Evolutionary conservation across 2,888 invertebrate species (phyloP), one percentile per base, ranked within the genome.

Genomic region (Congeria kusceri): DNA sequence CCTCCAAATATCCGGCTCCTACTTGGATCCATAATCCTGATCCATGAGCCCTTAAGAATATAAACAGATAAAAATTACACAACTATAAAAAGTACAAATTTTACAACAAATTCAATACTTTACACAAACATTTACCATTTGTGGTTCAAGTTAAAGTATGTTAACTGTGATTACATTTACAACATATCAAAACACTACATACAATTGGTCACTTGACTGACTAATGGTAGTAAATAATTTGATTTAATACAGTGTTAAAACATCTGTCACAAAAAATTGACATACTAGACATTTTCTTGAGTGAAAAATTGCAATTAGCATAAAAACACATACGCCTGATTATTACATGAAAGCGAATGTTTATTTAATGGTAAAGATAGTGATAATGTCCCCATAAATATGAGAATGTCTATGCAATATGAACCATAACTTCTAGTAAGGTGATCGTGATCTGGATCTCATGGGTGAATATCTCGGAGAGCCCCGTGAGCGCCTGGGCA

Each of bases 401-500:
- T 5, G 39, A 13, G 39, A 39, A 39, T 39, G 39, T 39, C 39
- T 39, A 39, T 39, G 39, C 39, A 39, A 39, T 11, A 39, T 39
- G 39, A 39, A 3, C 39, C 39, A 39, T 39, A 39, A 23, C 53
- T 53, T 53, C 74, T 66, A 79, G 59, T 79, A 80, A 39, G 79
- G 83, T 56, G 90, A 90, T 29, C 89, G 92, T 28, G 93, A 93
- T 67, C 93, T 96, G 89, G 96, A 96, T 95, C 96, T 96, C 93
- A 98, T 97, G 62, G 98, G 98, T 79, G 98, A 98, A 95, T 98
- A 98, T 39, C 98, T 97, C 67, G 98, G 98, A 83, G 98, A 97
- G 85, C 97, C 97, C 89, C 98, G 72, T 5, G 89, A 87, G 76
- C 97, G 95, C 63, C 94, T 87, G 5, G 86, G 96, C 95, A 82